Base-by-base conservation (phyloP, 2,888 invertebrate species). In the Nymphalis urticae region DNA sequence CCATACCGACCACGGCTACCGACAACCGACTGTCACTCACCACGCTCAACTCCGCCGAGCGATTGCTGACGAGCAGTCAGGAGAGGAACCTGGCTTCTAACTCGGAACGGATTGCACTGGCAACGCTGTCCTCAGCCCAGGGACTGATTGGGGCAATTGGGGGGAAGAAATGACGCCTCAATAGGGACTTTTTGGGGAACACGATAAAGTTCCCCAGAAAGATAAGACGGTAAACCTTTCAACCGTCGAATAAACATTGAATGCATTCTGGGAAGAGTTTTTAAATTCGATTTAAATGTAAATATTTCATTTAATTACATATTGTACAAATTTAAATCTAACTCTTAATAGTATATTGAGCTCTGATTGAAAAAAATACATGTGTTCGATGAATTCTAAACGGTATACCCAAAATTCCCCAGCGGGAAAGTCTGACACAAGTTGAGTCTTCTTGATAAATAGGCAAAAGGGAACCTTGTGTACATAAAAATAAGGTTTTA, bases 161-260 rank as follows among this genome's bases (percentile, higher is more conserved):
- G 2, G 85, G 85, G 78, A 93, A 93, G 82, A 93, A 93, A 93
- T 93, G 93, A 93, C 93, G 92, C 69, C 85, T 87, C 79, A 86
- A 79, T 66, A 88, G 85, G 73, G 86, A 87, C 47, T 73, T 81
- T 17, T 69, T 79, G 62, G 73, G 76, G 17, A 77, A 73, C 64
- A 73, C 79, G 27, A 81, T 81, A 60, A 85, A 85, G 75, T 82
- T 83, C 61, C 85, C 88, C 2, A 86, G 85, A 72, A 90, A 89
- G 71, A 82, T 89, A 42, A 81, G 89, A 72, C 82, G 87, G 72
- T 91, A 85, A 79, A 77, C 42, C 42, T 42, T 13, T 42, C 1
- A 13, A 13, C 42, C 42, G 13, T 42, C 13, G 13, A 13, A 48
- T 24, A 50, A 50, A 17, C 19, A 24, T 32, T 48, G 27, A n/a